Conservation (phyloP, 2,888 invertebrate species). For the Anagyrus pseudococci region DNA sequence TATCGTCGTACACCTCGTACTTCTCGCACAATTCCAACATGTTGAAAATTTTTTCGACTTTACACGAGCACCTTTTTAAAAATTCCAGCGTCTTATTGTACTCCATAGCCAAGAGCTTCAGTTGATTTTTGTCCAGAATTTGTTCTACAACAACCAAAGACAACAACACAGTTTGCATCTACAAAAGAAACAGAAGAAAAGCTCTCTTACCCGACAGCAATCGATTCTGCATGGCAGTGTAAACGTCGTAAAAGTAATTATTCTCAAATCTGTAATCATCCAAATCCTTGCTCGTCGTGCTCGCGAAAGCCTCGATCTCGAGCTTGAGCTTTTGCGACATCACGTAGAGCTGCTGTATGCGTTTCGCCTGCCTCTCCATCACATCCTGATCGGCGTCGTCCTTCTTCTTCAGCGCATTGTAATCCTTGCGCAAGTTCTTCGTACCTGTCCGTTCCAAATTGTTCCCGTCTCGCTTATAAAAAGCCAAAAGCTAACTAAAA, state of each 20-base stretch:
- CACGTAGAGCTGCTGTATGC: slow-evolving; percentile 42
- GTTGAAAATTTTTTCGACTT: slow-evolving; percentile 45
- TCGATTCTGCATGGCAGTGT: slow-evolving; percentile 42
- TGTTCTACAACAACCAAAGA: slow-evolving; percentile 48
- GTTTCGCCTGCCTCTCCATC: slow-evolving; percentile 44
- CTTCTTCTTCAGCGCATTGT: slow-evolving; percentile 45
- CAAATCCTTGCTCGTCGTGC: slow-evolving; percentile 31
- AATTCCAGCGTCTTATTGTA: slow-evolving; percentile 43
- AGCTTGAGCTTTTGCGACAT: slow-evolving; percentile 42
- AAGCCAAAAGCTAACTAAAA: background rate
- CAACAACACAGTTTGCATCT: background rate
- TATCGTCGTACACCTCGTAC: slow-evolving; percentile 50
- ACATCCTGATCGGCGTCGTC: slow-evolving; percentile 46
- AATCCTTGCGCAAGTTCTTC: slow-evolving; percentile 42
- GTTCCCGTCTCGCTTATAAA: no score
- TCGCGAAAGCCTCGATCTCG: slow-evolving; percentile 38
- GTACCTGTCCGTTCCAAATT: slow-evolving; percentile 44
- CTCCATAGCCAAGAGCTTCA: slow-evolving; percentile 43
- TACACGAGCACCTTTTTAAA: slow-evolving; percentile 41
- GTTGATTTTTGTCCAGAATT: slow-evolving; percentile 43
- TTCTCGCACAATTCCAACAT: slow-evolving; percentile 49
- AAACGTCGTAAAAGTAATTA: slow-evolving; percentile 44
- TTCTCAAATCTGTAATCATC: slow-evolving; percentile 42
- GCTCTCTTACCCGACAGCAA: slow-evolving; percentile 43
- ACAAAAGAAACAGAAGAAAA: background rate